These are phyloP conservation scores for Napeogenes sylphis DNA, from an alignment of 2,888 invertebrate species.

Conservation along the genomic window DNA sequence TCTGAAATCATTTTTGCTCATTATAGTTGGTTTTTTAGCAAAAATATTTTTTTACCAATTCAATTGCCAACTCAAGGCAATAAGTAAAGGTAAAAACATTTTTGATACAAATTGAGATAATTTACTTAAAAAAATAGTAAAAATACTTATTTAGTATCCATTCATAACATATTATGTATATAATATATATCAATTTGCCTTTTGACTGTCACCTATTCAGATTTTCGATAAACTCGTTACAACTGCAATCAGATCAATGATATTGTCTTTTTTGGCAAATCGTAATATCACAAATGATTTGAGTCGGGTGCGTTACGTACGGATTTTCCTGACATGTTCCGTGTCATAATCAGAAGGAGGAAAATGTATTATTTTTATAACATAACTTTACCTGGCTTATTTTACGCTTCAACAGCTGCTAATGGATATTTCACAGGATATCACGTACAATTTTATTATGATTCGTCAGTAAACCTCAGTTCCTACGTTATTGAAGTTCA, in stretches of 20 bases:
- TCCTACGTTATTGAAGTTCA: constrained; percentile 60
- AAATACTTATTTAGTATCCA: too few relatives aligned
- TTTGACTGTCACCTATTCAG: not conserved
- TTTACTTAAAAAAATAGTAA: too few relatives aligned
- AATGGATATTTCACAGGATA: constrained; percentile 60
- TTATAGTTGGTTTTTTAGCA: constrained; percentile 47
- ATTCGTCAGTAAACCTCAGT: constrained; percentile 55
- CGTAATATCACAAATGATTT: constrained; percentile 45
- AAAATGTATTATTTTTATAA: constrained; percentile 54
- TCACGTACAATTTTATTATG: constrained; percentile 61
- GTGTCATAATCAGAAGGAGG: constrained; percentile 44
- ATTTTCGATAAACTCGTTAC: constrained; percentile 10
- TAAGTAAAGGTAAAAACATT: too few relatives aligned
- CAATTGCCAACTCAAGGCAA: too few relatives aligned
- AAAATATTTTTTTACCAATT: constrained; percentile 8
- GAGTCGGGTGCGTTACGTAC: constrained; percentile 40
- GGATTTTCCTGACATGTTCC: constrained; percentile 44
- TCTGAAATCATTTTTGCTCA: constrained; percentile 54
- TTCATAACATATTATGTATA: too few relatives aligned
- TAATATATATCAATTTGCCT: not conserved
- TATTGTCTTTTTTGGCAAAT: constrained; percentile 45
- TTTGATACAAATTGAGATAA: too few relatives aligned
- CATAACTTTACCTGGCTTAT: constrained; percentile 51
- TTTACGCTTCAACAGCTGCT: constrained; percentile 56
- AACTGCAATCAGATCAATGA: constrained; percentile 37